Evolutionary conservation across 2,888 invertebrate genomes (phyloP), one percentile per base, ranked within the genome.

Genomic region (Macrophya alboannulata): DNA sequence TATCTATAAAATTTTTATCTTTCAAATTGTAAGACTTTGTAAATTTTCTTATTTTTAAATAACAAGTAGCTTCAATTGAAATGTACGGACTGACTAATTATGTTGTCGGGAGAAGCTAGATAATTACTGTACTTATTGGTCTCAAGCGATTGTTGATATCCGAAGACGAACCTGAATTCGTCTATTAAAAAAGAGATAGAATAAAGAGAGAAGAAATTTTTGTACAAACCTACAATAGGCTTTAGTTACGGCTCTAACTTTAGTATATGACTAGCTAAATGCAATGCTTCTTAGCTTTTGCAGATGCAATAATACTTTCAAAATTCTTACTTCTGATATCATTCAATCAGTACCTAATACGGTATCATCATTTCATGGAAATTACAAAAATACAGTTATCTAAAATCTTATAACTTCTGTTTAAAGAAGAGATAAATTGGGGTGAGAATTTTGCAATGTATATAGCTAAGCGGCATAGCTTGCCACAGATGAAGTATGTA

Each of bases 211-310:
- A 25, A 62, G 48, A 51, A 71, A 88, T 85, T 88, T 88, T 88
- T 88, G 88, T 88, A 88, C 88, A 77, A 83, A 85, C 83, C 84
- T 84, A 86, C 85, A 87, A 86, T 81, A 85, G 87, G 84, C 86
- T 62, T 77, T 88, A 88, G 86, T 85, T 81, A 62, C 87, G 87
- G 88, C 48, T 82, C 84, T 87, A 86, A 87, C 84, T 86, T 86
- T 84, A 72, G 43, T 81, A 71, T 85, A 81, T 59, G 85, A 79
- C 72, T 85, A 85, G 81, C 59, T 82, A 40, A 48, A 37, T 21
- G 81, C 85, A 48, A 59, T 48, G 55, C 55, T 81, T 81, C 85
- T 85, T 84, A 84, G 84, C 84, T 71, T 85, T 85, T 85, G 81
- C 85, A 72, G 25, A 82, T 51, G 79, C 71, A 68, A 81, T 43